Base-by-base conservation (phyloP, 2,113 vertebrate genomes). In the Grus americana region DNA sequence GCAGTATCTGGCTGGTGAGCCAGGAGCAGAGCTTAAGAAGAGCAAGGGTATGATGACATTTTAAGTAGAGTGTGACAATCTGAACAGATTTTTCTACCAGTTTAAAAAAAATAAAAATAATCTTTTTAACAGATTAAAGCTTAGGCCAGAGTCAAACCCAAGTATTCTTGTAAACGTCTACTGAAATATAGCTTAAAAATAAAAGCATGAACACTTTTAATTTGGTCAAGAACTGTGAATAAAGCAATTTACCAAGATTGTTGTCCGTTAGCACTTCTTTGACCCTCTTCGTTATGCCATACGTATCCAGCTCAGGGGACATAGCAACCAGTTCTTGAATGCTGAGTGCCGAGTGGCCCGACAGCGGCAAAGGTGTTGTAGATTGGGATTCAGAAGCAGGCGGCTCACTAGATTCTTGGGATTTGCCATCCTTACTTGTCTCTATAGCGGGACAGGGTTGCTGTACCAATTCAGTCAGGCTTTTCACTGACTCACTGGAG, bases 251-350 rank as follows among this genome's bases (percentile, higher is more conserved):
- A 99, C 99, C 99, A 13, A 99, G 99, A 96, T 99, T 99, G 98
- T 99, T 99, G 98, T 99, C 99, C 0, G 99, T 99, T 93, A 99
- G 98, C 95, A 99, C 99, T 93, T 99, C 99, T 95, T 99, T 99
- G 89, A 99, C 99, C 97, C 99, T 99, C 98, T 99, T 99, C 27
- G 99, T 99, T 92, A 99, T 99, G 96, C 98, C 98, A 3, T 99
- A 99, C 6, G 99, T 99, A 94, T 99, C 99, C 61, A 99, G 98
- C 97, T 99, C 99, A 10, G 99, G 98, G 71, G 99, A 99, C 98
- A 99, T 99, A 44, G 99, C 99, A 7, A 99, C 99, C 95, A 99
- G 97, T 67, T 99, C 99, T 79, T 99, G 99, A 90, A 99, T 99
- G 98, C 99, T 99, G 96, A 99, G 98, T 22, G 99, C 98, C 0